Conservation (phyloP, 1,140 invertebrate species). For the Drosophila sulfurigaster region DNA sequence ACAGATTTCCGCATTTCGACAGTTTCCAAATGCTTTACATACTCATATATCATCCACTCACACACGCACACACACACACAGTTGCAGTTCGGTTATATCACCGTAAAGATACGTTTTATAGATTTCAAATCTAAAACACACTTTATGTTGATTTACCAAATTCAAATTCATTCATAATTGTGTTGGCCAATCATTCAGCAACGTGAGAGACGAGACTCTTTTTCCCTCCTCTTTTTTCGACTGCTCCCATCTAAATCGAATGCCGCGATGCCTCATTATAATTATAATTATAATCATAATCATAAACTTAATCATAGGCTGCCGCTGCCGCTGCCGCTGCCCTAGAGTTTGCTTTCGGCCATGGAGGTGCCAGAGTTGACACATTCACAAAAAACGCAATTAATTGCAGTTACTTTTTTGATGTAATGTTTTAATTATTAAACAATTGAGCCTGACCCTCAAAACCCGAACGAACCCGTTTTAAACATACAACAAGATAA, state of each 20-base stretch:
- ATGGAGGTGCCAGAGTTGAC: constrained; percentile 9
- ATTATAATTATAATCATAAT: constrained; percentile 7
- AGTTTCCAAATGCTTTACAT: constrained; percentile 41
- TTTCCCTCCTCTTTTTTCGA: neutral
- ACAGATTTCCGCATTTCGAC: constrained; percentile 48
- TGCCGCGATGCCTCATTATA: constrained; percentile 1
- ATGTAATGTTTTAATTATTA: too few species aligned
- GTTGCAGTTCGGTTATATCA: constrained; percentile 29
- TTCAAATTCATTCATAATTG: constrained; percentile 43
- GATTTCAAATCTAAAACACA: constrained; percentile 36
- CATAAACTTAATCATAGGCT: constrained; percentile 1
- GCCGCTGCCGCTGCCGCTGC: neutral
- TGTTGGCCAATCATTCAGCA: constrained; percentile 41
- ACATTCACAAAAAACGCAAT: neutral
- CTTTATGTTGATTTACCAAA: constrained; percentile 40
- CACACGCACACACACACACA: constrained; percentile 1
- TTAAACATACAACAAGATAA: too few species aligned
- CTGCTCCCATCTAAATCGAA: neutral
- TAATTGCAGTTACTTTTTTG: neutral
- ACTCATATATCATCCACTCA: constrained; percentile 36
- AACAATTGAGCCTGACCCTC: too few species aligned
- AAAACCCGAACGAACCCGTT: too few species aligned
- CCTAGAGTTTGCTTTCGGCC: neutral
- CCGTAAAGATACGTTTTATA: constrained; percentile 29
- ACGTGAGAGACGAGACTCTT: neutral